phyloP scores from a whole-genome alignment of 2,797 vertebrate species.

The Phrynocephalus guinanensis region DNA sequence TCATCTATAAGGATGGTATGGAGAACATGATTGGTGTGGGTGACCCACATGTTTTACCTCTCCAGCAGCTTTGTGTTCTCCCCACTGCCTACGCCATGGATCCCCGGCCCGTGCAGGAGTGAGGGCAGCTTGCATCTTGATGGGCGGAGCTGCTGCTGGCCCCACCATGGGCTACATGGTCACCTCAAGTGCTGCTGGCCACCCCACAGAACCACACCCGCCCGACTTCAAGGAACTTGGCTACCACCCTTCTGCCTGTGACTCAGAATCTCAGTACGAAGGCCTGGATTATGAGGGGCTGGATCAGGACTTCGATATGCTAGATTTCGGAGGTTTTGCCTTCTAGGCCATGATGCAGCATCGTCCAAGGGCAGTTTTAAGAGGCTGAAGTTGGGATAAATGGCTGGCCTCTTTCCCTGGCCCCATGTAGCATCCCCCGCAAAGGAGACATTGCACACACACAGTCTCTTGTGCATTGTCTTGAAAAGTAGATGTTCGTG shows the following conservation, averaged over 20 bases:
- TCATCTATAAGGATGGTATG: too few relatives aligned
- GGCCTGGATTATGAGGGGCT: conserved; percentile 83
- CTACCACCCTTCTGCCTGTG: conserved; percentile 66
- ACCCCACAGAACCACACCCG: conserved; percentile 64
- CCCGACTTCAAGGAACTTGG: conserved; percentile 58
- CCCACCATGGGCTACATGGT: conserved; percentile 84
- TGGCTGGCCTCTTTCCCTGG: background rate
- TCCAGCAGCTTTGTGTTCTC: conserved; percentile 68
- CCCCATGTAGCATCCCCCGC: background rate
- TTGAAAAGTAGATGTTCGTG: background rate
- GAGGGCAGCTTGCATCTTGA: conserved; percentile 83
- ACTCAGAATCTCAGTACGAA: conserved; percentile 81
- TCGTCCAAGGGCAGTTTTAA: background rate
- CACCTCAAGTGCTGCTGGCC: conserved; percentile 76
- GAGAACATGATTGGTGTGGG: too few relatives aligned
- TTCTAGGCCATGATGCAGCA: conserved; percentile 72
- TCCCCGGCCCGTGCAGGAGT: conserved; percentile 83
- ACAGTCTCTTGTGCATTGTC: too few relatives aligned
- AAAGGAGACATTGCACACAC: too few relatives aligned
- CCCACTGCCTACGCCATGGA: conserved; percentile 85
- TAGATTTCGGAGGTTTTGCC: conserved; percentile 85
- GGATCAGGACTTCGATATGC: conserved; percentile 83
- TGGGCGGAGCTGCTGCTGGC: conserved; percentile 84
- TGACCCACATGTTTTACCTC: background rate
- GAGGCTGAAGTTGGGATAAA: background rate